Evolutionary conservation across 1,140 invertebrate species (phyloP), one percentile per base, ranked within the genome.

Genomic region (Battus philenor): DNA sequence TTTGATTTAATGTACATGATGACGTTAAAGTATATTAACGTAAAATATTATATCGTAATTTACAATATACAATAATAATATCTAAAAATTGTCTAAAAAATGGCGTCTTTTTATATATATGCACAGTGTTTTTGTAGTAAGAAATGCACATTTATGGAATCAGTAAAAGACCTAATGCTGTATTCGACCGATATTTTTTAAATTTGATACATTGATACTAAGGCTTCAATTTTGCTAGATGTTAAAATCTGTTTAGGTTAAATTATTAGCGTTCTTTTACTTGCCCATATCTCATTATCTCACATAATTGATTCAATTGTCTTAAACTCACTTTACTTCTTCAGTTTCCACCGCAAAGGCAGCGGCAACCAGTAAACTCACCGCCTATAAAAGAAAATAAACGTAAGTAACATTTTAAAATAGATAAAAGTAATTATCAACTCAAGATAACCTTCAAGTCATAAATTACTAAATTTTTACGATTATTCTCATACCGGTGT

Each of bases 291-390:
- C n/a, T 24, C 22, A 24, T 24, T 7, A 1, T 24, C n/a, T 5
- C n/a, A 24, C 1, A 24, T 24, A 2, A 24, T 1, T 7, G 5
- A 24, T 2, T 24, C n/a, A 27, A 27, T 9, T 27, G 2, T 2
- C 8, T 10, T n/a, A n/a, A n/a, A 27, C 36, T 39, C 8, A 54
- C 53, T 60, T 44, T 54, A 59, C 38, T 20, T 18, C 34, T 44
- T 43, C 49, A 29, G 43, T 34, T 6, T 66, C 66, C 43, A 66
- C 68, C 33, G 68, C 73, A 13, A 69, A 53, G 29, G 63, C 71
- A 47, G 58, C 69, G 29, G 67, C 50, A 48, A 68, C 29, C 6
- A 49, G 56, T 49, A 77, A 24, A 47, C 64, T 71, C 15, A 75
- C 38, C 10, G 68, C 56, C 76, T 80, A 50, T 39, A 47, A 71